Percentiles rank a stretch among this genome's conserved stretches.
Evolutionary conservation across 2,113 vertebrate genomes (phyloP).

Genomic region (Cisticola juncidis): DNA sequence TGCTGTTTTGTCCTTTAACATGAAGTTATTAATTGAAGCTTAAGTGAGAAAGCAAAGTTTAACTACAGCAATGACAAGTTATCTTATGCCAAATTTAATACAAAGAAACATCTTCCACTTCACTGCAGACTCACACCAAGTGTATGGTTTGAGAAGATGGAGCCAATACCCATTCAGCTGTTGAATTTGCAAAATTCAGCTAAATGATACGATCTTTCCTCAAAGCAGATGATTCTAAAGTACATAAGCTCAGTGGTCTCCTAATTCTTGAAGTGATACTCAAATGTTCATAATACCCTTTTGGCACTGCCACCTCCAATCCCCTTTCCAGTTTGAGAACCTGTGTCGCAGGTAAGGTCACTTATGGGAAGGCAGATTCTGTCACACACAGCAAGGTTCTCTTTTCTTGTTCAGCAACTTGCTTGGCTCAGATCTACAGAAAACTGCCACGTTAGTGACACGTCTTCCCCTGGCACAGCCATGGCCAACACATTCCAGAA

Average conservation of each 20-base stretch:
- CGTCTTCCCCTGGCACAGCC: background rate
- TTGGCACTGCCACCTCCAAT: too few species aligned
- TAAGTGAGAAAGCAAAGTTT: background rate
- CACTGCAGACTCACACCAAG: background rate
- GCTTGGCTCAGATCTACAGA: background rate
- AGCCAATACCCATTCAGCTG: background rate
- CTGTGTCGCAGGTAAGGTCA: background rate
- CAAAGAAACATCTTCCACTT: background rate
- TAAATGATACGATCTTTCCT: background rate
- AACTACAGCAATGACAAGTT: background rate
- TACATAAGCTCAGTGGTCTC: background rate
- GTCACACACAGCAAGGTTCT: background rate
- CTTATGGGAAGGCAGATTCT: background rate
- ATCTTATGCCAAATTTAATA: background rate
- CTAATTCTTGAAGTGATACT: background rate
- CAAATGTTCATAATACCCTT: background rate
- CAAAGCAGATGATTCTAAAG: background rate
- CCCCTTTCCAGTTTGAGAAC: background rate
- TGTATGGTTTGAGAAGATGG: background rate
- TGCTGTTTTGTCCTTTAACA: background rate
- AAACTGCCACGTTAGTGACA: background rate
- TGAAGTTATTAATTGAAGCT: background rate
- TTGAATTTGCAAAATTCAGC: background rate
- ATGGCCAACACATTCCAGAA: background rate
- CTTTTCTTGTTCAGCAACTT: background rate